A percentile compares a stretch with the other conserved stretches of the same genome.
Conservation (phyloP, 2,797 vertebrate genomes). For the Mus minutoides region DNA sequence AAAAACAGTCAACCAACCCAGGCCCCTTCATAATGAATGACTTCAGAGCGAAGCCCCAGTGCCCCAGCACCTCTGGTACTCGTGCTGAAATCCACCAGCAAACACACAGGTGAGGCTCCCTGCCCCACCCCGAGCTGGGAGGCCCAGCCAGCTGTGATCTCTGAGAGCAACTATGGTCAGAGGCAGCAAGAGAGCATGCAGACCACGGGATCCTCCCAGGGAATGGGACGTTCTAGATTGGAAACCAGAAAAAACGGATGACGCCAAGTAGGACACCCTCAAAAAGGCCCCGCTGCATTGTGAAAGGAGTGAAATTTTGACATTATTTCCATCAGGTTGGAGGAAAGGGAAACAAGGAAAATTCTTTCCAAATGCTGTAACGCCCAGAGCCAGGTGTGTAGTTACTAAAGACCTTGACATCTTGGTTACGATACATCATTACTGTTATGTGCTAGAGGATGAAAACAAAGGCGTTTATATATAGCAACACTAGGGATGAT, state of each 20-base stretch:
- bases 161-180: neutral
- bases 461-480: constrained; percentile 57
- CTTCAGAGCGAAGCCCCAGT: neutral
- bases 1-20: neutral
- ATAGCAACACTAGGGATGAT: constrained; percentile 55
- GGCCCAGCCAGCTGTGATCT: neutral
- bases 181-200: neutral
- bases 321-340: constrained; percentile 21
- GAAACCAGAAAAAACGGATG: neutral
- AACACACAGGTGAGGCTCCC: neutral
- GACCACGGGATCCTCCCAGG: neutral
- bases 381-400: neutral
- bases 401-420: constrained; percentile 15
- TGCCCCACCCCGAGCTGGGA: accelerated
- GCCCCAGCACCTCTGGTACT: neutral
- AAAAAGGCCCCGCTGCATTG: constrained; percentile 10
- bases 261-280: neutral
- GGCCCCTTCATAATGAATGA: neutral
- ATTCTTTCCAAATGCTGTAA: constrained; percentile 33
- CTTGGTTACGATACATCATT: constrained; percentile 25
- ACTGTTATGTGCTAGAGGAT: neutral
- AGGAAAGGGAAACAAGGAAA: neutral
- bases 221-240: neutral
- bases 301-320: constrained; percentile 25
- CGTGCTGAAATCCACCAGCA: neutral